A percentile compares a stretch with the other conserved stretches of the same genome.
Conservation (phyloP, 2,888 invertebrate species). For the Agrotis clavis region DNA sequence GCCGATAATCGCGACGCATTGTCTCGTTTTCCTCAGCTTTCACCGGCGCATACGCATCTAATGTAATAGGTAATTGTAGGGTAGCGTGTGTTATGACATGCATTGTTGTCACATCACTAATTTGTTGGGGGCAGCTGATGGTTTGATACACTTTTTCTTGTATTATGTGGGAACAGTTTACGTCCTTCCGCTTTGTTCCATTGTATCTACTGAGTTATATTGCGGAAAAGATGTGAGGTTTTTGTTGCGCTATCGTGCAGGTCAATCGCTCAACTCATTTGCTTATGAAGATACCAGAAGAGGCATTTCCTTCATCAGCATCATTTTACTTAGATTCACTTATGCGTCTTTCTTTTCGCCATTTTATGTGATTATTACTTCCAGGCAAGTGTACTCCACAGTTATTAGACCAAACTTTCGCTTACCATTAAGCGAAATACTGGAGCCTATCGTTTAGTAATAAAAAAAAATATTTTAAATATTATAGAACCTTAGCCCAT, state of each 20-base stretch:
- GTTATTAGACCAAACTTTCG: too few relatives aligned
- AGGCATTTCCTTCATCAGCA: conserved; percentile 2
- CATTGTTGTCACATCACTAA: conserved; percentile 67
- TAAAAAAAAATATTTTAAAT: too few relatives aligned
- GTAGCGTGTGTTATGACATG: conserved; percentile 69
- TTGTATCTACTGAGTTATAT: conserved; percentile 13
- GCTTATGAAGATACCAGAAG: neutral
- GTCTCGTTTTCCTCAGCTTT: conserved; percentile 79
- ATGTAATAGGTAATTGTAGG: conserved; percentile 76
- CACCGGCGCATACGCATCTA: conserved; percentile 69
- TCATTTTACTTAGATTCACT: neutral
- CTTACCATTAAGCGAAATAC: too few relatives aligned
- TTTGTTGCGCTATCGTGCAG: conserved; percentile 19
- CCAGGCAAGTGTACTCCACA: too few relatives aligned
- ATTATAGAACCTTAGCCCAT: too few relatives aligned
- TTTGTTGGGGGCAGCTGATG: conserved; percentile 49
- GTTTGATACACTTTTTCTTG: conserved; percentile 44
- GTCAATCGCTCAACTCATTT: conserved; percentile 19
- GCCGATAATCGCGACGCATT: conserved; percentile 71
- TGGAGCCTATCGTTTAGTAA: too few relatives aligned
- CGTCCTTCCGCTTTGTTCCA: conserved; percentile 49
- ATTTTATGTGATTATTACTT: neutral
- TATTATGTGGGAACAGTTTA: conserved; percentile 41
- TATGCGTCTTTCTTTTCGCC: neutral
- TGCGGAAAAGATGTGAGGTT: conserved; percentile 37